Evolutionary conservation across 2,113 vertebrate species (phyloP).

Genomic region (Heptranchias perlo): DNA sequence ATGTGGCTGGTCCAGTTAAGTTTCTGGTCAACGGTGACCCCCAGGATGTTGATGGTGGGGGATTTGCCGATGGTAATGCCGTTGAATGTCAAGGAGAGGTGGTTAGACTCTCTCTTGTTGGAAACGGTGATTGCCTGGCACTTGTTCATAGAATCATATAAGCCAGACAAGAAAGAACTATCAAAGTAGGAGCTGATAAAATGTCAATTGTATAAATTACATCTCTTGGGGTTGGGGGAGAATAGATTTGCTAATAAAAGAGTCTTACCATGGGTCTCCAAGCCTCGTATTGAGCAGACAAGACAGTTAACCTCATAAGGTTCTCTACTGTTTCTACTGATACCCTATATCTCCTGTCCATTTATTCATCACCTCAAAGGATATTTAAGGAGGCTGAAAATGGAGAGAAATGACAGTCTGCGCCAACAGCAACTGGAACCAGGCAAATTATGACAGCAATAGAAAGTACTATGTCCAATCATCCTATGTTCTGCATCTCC

Average conservation of each 20-base stretch:
- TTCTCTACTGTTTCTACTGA: not conserved
- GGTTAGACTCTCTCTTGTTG: no score
- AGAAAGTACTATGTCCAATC: not conserved
- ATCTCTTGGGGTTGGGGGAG: not conserved
- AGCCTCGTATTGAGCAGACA: not conserved
- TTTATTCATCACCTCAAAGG: not conserved
- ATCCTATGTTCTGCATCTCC: not conserved
- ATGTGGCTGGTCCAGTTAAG: no score
- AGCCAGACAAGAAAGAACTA: not conserved
- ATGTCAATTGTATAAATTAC: conserved; percentile 2
- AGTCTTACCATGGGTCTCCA: not conserved
- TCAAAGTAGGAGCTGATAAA: conserved; percentile 23
- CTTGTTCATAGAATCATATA: no score
- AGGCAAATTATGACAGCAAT: not conserved
- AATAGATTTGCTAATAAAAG: not conserved
- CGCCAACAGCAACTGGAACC: not conserved
- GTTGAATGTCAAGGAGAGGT: no score
- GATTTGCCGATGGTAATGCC: no score
- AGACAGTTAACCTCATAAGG: not conserved
- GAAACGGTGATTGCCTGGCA: no score
- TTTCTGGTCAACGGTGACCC: no score
- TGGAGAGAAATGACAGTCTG: not conserved
- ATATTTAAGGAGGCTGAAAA: not conserved
- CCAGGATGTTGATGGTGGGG: no score
- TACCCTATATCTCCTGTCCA: not conserved